Percentiles rank a stretch among this genome's conserved stretches.
Conservation (phyloP, 2,113 vertebrate genomes). For the Leptosomus discolor region DNA sequence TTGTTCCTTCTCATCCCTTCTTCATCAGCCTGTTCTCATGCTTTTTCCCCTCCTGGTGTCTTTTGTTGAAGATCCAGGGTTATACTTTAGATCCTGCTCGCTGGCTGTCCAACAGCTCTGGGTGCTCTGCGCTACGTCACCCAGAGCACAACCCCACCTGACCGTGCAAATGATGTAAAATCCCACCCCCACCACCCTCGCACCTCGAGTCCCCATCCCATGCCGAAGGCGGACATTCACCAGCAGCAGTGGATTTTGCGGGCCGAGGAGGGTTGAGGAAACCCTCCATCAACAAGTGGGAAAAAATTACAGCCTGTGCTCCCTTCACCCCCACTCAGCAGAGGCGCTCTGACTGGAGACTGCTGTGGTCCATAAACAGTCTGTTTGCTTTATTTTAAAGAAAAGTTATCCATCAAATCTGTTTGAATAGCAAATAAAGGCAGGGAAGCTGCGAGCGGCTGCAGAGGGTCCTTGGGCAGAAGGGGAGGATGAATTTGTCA, state of each 20-base stretch:
- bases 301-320: neutral
- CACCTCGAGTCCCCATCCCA: rapidly evolving
- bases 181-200: neutral
- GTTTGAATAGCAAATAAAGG: neutral
- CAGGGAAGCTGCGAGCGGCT: neutral
- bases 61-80: neutral
- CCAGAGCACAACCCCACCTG: neutral
- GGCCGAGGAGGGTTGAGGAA: neutral
- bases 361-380: neutral
- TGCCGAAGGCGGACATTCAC: rapidly evolving
- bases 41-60: neutral
- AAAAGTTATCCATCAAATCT: conserved; percentile 1
- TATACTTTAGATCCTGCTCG: neutral
- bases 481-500: conserved; percentile 26
- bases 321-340: neutral
- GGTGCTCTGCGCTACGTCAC: neutral
- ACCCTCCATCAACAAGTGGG: neutral
- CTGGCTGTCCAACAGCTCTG: neutral
- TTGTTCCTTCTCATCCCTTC: neutral
- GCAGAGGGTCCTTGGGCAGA: neutral
- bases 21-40: neutral
- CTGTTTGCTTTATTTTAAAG: neutral
- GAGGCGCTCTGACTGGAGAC: neutral
- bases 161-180: neutral
- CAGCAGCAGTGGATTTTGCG: neutral